These are phyloP conservation scores for Pseudotriccus pelzelni DNA, from an alignment of 2,797 vertebrate genomes.

Conservation along the genomic window DNA sequence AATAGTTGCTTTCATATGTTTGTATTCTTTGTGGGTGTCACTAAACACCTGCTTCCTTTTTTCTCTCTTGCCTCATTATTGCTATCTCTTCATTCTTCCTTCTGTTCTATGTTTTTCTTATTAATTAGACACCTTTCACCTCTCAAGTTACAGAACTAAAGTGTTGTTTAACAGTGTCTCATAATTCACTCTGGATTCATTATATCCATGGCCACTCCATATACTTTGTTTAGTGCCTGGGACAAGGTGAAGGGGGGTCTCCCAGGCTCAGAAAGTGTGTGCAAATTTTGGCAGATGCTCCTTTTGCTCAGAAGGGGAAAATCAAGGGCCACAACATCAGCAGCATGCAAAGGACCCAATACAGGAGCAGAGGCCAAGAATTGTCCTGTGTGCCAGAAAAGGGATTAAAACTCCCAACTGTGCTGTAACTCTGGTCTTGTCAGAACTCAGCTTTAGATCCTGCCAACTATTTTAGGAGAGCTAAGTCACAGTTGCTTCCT, in stretches of 20 bases:
- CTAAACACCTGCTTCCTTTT: background rate
- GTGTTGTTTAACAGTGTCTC: background rate
- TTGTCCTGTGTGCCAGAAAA: background rate
- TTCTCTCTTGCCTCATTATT: background rate
- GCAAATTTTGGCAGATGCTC: background rate
- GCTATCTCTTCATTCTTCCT: background rate
- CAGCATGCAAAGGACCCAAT: fast-evolving
- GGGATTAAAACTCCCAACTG: background rate
- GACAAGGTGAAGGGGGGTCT: background rate
- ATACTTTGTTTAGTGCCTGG: background rate
- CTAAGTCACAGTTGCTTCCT: background rate
- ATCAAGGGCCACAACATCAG: background rate
- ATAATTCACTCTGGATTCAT: background rate
- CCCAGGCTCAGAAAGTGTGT: background rate
- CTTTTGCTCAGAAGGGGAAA: background rate
- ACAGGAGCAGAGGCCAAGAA: background rate
- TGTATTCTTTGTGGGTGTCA: background rate
- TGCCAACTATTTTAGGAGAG: background rate
- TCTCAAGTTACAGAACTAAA: background rate
- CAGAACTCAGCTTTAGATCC: background rate
- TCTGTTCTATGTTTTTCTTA: background rate
- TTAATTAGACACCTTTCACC: background rate
- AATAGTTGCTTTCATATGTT: background rate
- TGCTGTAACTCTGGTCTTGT: background rate
- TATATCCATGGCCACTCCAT: background rate